Evolutionary conservation across 2,113 vertebrate species (phyloP).

Genomic region (Amphilophus citrinellus): DNA sequence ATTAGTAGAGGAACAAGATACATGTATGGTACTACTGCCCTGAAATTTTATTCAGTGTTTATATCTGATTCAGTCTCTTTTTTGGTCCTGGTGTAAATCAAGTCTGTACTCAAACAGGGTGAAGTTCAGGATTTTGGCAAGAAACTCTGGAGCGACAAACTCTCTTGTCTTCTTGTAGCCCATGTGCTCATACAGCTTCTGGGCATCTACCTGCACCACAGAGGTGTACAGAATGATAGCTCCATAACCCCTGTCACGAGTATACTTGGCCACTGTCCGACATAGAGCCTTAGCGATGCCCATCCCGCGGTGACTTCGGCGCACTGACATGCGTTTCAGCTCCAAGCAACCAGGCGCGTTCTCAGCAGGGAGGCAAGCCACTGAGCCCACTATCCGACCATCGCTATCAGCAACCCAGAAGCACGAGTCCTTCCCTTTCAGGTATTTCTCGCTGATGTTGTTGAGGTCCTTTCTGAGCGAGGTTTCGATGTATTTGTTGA

Average conservation of each 20-base stretch:
- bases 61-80: constrained; percentile 19
- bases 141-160: constrained; percentile 38
- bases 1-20: not conserved
- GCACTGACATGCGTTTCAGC: constrained; percentile 80
- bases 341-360: constrained; percentile 50
- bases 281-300: constrained; percentile 83
- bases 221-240: constrained; percentile 79
- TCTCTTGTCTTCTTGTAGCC: constrained; percentile 74
- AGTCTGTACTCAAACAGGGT: constrained; percentile 78
- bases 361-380: constrained; percentile 70
- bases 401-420: constrained; percentile 85
- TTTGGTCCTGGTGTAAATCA: constrained; percentile 55
- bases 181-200: constrained; percentile 79
- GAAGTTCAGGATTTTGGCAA: constrained; percentile 76
- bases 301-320: constrained; percentile 70
- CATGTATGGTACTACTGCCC: not conserved
- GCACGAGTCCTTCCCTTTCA: constrained; percentile 68
- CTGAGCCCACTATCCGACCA: constrained; percentile 75
- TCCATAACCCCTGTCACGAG: constrained; percentile 65
- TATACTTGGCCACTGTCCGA: constrained; percentile 72
- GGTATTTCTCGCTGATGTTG: constrained; percentile 66
- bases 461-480: constrained; percentile 71
- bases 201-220: constrained; percentile 81
- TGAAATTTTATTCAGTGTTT: not conserved
- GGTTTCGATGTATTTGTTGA: constrained; percentile 74